Evolutionary conservation across 2,797 vertebrate genomes (phyloP), one percentile per base, ranked within the genome.

Genomic region (Siniperca undulata): DNA sequence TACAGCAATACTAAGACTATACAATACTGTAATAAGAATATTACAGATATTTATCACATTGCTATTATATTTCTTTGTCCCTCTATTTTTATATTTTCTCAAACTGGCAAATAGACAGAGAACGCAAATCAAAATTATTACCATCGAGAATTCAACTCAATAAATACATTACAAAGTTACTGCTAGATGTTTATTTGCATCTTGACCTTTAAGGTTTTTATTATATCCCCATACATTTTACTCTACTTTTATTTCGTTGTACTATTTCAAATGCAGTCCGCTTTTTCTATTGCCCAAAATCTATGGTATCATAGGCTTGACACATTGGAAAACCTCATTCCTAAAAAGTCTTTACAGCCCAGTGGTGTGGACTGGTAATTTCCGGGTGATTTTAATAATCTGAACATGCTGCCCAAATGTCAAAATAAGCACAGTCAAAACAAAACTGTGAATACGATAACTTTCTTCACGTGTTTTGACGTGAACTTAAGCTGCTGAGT

Each of bases 71-170:
- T 48, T 38, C 24, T 52, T 68, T 76, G 22, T 60, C n/a, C 17
- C 2, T 76, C 2, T 36, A 1, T 36, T 48, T 38, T 48, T 16
- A 14, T 52, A 9, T 38, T 40, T 36, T 19, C 22, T 38, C 40
- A 19, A 53, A 16, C 20, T 38, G 4, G n/a, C 7, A 36, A 68
- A 68, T 20, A 20, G 58, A 36, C 22, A 40, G 7, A 74, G 8
- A 60, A 50, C 52, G 56, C 13, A 77, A 62, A 77, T 62, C 20
- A 46, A n/a, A 36, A 11, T 60, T 22, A 60, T 61, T 13, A 61
- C 7, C 17, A 4, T 50, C 4, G n/a, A 61, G 22, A 59, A 53
- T 62, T 53, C 34, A 53, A n/a, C 38, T 46, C 17, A 34, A 14
- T 62, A 22, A 53, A 24, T 56, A 48, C 7, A 59, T 38, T 34